A percentile compares a stretch with the other conserved stretches of the same genome.
phyloP scores from a whole-genome alignment of 1,140 invertebrate genomes.

The Archivesica marissinica region DNA sequence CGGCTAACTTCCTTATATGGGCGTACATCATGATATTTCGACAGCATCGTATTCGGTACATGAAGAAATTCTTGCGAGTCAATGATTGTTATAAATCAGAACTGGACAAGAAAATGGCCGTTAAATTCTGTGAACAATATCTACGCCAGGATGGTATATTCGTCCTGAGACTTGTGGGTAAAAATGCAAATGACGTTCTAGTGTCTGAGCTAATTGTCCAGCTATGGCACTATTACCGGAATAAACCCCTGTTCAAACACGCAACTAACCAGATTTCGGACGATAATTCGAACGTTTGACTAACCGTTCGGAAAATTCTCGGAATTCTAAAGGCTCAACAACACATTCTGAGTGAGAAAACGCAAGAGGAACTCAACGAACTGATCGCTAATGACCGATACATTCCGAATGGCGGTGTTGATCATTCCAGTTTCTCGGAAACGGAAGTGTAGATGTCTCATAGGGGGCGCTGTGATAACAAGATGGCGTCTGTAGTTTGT shows the following conservation, averaged over 20 bases:
- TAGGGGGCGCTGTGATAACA: slow-evolving; percentile 51
- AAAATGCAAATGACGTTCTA: slow-evolving; percentile 85
- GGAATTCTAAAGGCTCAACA: slow-evolving; percentile 70
- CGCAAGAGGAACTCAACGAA: slow-evolving; percentile 66
- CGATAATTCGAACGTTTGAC: slow-evolving; percentile 82
- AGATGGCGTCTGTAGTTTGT: slow-evolving; percentile 28
- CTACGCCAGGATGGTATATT: slow-evolving; percentile 85
- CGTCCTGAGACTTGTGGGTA: slow-evolving; percentile 84
- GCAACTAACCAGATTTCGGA: slow-evolving; percentile 81
- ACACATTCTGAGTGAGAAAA: slow-evolving; percentile 66
- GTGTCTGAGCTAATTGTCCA: slow-evolving; percentile 85
- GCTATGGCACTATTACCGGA: slow-evolving; percentile 84
- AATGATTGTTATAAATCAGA: slow-evolving; percentile 82
- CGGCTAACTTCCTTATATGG: slow-evolving; percentile 84
- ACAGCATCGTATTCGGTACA: slow-evolving; percentile 82
- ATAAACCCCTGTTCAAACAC: slow-evolving; percentile 81
- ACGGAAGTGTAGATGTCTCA: slow-evolving; percentile 66
- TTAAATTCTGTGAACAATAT: slow-evolving; percentile 85
- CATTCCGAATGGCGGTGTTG: slow-evolving; percentile 75
- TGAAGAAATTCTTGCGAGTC: slow-evolving; percentile 84
- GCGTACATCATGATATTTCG: slow-evolving; percentile 83
- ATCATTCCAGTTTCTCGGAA: slow-evolving; percentile 56
- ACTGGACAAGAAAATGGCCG: slow-evolving; percentile 81
- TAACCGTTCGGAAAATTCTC: slow-evolving; percentile 77
- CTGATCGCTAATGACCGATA: slow-evolving; percentile 54